phyloP scores from a whole-genome alignment of 1,140 invertebrate species.

The Palaemon carinicauda region DNA sequence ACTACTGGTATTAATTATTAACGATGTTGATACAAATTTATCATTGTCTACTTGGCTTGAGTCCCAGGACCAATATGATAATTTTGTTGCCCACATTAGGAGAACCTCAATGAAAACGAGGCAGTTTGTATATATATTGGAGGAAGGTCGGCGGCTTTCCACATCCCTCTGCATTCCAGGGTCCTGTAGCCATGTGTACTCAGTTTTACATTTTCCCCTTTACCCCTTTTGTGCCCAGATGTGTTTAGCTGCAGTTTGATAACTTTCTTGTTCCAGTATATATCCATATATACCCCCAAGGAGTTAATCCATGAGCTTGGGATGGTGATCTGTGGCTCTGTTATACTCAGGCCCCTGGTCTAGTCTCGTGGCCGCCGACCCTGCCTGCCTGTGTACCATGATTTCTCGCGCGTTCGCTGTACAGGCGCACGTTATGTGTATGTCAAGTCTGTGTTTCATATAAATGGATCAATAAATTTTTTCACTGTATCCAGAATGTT shows the following conservation, averaged over 20 bases:
- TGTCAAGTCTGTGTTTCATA: conserved; percentile 60
- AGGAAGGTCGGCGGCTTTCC: conserved; percentile 34
- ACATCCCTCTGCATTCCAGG: conserved; percentile 34
- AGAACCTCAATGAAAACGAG: conserved; percentile 23
- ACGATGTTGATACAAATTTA: conserved; percentile 16
- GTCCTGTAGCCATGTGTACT: conserved; percentile 19
- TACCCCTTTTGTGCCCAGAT: background rate
- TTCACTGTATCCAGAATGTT: conserved; percentile 49
- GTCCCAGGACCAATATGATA: conserved; percentile 25
- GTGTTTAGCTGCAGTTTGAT: background rate
- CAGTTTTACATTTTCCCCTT: conserved; percentile 7
- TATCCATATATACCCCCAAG: background rate
- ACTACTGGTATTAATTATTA: conserved; percentile 57
- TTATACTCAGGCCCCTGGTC: conserved; percentile 35
- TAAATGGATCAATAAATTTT: conserved; percentile 60
- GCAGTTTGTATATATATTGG: conserved; percentile 31
- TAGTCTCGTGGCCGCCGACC: conserved; percentile 39
- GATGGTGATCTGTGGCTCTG: conserved; percentile 13
- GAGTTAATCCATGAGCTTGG: conserved; percentile 6
- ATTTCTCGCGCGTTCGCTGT: conserved; percentile 47
- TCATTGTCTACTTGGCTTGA: conserved; percentile 32
- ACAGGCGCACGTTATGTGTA: conserved; percentile 59
- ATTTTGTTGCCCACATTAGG: conserved; percentile 20
- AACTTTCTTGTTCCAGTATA: background rate
- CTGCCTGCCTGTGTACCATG: conserved; percentile 42